Evolutionary conservation across 2,888 invertebrate species (phyloP), one percentile per base, ranked within the genome.

Genomic region (Eupithecia inturbata): DNA sequence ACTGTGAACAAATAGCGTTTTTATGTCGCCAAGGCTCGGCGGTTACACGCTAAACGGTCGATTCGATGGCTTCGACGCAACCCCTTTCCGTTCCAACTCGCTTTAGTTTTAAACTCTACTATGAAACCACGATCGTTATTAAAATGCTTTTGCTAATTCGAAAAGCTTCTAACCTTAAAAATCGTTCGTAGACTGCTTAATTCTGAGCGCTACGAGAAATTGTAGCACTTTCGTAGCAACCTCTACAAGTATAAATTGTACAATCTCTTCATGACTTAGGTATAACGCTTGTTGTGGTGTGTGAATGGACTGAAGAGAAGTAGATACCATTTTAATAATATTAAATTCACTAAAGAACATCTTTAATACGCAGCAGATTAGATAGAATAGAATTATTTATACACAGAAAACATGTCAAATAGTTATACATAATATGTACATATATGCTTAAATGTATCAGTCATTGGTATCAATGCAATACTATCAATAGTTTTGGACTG

Each of bases 31-130:
- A 76, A 80, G 80, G 82, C 82, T 80, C 76, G 77, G 86, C 81
- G 88, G 91, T 88, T 87, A 83, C 85, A 84, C 85, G 85, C 85
- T 91, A 91, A 92, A 91, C 86, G 89, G 82, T 87, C 84, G 86
- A 86, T 85, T 86, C 87, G 80, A 87, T 87, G 87, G 88, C 84
- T 82, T 80, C 81, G 79, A 76, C 78, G 79, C 79, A 77, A 77
- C 79, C 80, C 76, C 78, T 79, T 78, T 82, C 80, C 80, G 80
- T 78, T 79, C 81, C 75, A 78, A 78, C 75, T 78, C 79, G 68
- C 72, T 76, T 77, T 78, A 79, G 80, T 70, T 83, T 45, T 53
- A 57, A 73, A 71, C 73, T 62, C 63, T 76, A 88, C 84, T 80
- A 84, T 77, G 80, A 81, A 78, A 22, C 12, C 22, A 22, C n/a